These are phyloP conservation scores for Xanthorhoe spadicearia DNA, from an alignment of 2,888 invertebrate species.

Conservation along the genomic window DNA sequence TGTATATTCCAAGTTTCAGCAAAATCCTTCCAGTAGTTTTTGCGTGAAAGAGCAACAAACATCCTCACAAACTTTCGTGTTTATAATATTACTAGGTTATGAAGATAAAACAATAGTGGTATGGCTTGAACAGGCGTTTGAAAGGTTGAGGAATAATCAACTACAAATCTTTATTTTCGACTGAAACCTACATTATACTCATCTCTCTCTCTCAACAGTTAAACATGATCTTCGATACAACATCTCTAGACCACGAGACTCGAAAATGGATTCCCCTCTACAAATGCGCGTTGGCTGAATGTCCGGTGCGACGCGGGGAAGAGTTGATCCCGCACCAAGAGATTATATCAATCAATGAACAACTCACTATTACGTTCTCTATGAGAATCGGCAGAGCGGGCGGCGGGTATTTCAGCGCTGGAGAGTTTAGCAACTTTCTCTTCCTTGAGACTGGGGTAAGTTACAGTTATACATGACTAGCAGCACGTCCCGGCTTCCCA, in stretches of 20 bases:
- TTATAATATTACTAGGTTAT: no score
- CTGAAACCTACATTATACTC: not conserved
- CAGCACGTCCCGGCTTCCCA: no score
- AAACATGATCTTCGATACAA: conserved; percentile 89
- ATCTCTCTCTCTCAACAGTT: conserved; percentile 80
- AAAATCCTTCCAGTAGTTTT: no score
- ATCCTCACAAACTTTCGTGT: no score
- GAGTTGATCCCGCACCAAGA: conserved; percentile 87
- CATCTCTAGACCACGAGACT: conserved; percentile 81
- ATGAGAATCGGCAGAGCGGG: conserved; percentile 87
- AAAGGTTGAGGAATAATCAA: no score
- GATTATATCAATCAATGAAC: conserved; percentile 91
- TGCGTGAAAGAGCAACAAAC: no score
- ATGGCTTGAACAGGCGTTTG: no score
- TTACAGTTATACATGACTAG: no score
- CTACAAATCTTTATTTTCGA: not conserved
- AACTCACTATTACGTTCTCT: conserved; percentile 88
- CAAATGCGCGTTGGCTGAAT: conserved; percentile 90
- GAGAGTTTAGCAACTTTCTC: conserved; percentile 88
- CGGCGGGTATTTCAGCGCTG: conserved; percentile 87
- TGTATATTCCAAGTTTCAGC: no score
- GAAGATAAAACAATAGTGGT: no score
- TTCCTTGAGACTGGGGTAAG: conserved; percentile 87
- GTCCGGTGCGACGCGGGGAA: conserved; percentile 87
- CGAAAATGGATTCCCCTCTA: conserved; percentile 91